phyloP scores from a whole-genome alignment of 2,888 invertebrate genomes.

The Pseudolycoriella hygida region DNA sequence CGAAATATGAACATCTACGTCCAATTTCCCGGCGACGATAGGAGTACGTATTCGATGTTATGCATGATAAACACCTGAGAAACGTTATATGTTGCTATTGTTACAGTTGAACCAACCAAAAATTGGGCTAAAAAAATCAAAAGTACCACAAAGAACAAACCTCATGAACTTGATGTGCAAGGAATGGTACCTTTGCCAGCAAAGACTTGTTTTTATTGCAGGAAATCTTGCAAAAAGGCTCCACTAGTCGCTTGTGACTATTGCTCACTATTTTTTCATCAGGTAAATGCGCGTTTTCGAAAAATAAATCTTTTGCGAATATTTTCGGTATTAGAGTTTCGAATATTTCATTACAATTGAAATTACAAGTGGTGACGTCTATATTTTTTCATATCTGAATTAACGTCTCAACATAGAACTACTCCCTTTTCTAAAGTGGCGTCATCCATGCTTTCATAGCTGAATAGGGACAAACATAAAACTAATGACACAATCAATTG shows the following conservation, averaged over 20 bases:
- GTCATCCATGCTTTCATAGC: too few species aligned
- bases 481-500: too few species aligned
- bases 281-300: conserved; percentile 22
- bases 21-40: conserved; percentile 67
- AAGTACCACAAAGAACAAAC: conserved; percentile 19
- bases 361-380: too few species aligned
- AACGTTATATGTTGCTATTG: too few species aligned
- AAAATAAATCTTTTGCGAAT: neutral
- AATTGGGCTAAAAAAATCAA: conserved; percentile 21
- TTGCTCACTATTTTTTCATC: conserved; percentile 76
- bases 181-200: conserved; percentile 64
- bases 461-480: too few species aligned
- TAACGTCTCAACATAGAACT: too few species aligned
- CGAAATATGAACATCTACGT: conserved; percentile 58
- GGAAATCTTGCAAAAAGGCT: conserved; percentile 64
- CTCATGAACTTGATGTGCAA: conserved; percentile 37
- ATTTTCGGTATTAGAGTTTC: too few species aligned
- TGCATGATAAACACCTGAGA: too few species aligned
- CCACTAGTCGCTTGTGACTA: conserved; percentile 86
- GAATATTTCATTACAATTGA: too few species aligned
- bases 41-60: conserved; percentile 31
- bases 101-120: conserved; percentile 19
- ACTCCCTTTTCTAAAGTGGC: too few species aligned
- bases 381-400: too few species aligned
- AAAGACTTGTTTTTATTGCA: conserved; percentile 68